A percentile compares a stretch with the other conserved stretches of the same genome.
Conservation (phyloP, 2,888 invertebrate genomes). For the Biston betularia region DNA sequence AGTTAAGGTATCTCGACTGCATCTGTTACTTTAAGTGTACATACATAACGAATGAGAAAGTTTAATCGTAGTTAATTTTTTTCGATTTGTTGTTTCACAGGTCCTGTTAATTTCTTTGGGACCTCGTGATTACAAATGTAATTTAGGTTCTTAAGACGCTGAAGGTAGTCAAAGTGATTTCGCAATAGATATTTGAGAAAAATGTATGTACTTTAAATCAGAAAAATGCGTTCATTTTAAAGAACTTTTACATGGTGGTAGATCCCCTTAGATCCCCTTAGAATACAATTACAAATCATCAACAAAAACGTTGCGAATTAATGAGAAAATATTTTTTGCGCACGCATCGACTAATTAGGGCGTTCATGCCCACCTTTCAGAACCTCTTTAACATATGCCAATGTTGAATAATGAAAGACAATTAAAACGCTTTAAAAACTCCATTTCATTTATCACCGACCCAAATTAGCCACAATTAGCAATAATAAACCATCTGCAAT, state of each 20-base stretch:
- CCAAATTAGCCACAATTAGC: constrained; percentile 64
- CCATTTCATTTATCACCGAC: constrained; percentile 53
- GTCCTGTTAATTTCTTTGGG: background rate
- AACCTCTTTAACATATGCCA: constrained; percentile 20
- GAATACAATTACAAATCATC: background rate
- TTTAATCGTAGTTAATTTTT: constrained; percentile 18
- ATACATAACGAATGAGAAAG: constrained; percentile 3
- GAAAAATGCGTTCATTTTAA: too few relatives aligned
- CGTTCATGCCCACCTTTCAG: background rate
- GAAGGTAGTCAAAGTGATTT: too few relatives aligned
- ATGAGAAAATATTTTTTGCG: background rate
- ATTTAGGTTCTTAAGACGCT: background rate
- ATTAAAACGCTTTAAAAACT: constrained; percentile 45
- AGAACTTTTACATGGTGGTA: too few relatives aligned
- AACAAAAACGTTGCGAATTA: background rate
- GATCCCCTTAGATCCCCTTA: background rate
- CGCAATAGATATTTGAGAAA: too few relatives aligned
- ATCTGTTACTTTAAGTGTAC: constrained; percentile 24
- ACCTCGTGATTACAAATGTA: background rate
- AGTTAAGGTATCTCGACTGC: constrained; percentile 30
- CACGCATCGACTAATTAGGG: background rate
- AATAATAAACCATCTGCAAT: constrained; percentile 60
- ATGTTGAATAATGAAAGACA: constrained; percentile 32
- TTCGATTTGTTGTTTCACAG: constrained; percentile 10
- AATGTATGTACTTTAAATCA: too few relatives aligned